Conservation (phyloP, 2,888 invertebrate species). For the Caenorhabditis imperialis region DNA sequence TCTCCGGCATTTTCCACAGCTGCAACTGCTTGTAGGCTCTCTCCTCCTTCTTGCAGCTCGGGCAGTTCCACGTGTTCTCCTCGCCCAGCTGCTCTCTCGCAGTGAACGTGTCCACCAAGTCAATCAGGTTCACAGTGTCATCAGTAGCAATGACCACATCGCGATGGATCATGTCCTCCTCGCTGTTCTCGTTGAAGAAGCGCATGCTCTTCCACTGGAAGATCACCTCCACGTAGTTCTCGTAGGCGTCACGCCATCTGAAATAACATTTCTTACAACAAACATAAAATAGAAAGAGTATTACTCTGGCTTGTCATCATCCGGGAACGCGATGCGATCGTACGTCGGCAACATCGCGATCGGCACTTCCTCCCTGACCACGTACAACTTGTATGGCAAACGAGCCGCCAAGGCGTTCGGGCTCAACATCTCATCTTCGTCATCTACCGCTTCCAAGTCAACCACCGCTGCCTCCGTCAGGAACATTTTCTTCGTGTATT, state of each 20-base stretch:
- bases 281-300: no score
- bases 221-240: conserved; percentile 20
- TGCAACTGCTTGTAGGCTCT: conserved; percentile 83
- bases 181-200: conserved; percentile 58
- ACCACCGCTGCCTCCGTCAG: conserved; percentile 11
- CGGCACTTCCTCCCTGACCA: neutral
- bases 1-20: conserved; percentile 82
- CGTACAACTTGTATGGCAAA: conserved; percentile 24
- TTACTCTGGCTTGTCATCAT: conserved; percentile 5
- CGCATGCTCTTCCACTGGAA: conserved; percentile 46
- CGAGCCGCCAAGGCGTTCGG: conserved; percentile 1
- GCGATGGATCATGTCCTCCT: conserved; percentile 60
- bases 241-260: conserved; percentile 7
- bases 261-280: no score
- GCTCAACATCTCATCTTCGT: conserved; percentile 42
- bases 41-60: conserved; percentile 82
- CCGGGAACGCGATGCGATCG: conserved; percentile 25
- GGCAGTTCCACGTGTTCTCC: conserved; percentile 83
- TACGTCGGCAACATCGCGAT: conserved; percentile 16
- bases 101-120: conserved; percentile 82
- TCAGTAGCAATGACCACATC: conserved; percentile 44
- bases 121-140: conserved; percentile 79
- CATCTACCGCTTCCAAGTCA: conserved; percentile 8
- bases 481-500: conserved; percentile 24
- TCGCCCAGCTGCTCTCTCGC: conserved; percentile 81